Evolutionary conservation across 2,888 invertebrate genomes (phyloP).

Genomic region (Dione vanillae): DNA sequence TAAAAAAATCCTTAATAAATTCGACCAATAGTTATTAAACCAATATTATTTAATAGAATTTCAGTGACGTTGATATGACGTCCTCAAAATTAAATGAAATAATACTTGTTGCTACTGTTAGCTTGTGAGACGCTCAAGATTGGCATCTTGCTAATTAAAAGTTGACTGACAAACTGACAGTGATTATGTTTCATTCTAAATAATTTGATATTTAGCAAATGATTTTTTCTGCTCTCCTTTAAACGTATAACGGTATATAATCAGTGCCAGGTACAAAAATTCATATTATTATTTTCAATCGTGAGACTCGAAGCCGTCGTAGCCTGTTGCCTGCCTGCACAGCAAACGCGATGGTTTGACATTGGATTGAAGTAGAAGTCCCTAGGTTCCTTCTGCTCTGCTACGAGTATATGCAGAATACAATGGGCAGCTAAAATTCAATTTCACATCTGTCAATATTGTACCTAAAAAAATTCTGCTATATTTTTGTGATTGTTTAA

Average conservation of each 20-base stretch:
- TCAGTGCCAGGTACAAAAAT: neutral
- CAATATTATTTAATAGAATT: constrained; percentile 18
- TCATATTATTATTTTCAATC: neutral
- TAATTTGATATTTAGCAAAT: neutral
- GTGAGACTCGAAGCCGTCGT: too few relatives aligned
- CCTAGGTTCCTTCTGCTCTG: too few relatives aligned
- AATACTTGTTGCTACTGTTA: neutral
- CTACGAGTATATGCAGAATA: too few relatives aligned
- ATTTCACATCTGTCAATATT: too few relatives aligned
- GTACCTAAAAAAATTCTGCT: too few relatives aligned
- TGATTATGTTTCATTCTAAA: constrained; percentile 12
- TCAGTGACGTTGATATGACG: constrained; percentile 35
- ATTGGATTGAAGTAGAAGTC: too few relatives aligned
- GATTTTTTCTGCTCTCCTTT: neutral
- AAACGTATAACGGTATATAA: neutral
- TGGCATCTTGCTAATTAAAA: constrained; percentile 27
- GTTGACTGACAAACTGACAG: constrained; percentile 30
- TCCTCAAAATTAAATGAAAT: constrained; percentile 31
- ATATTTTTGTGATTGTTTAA: too few relatives aligned
- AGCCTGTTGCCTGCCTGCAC: too few relatives aligned
- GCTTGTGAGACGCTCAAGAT: constrained; percentile 1
- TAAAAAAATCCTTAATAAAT: too few relatives aligned
- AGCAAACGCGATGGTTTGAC: too few relatives aligned
- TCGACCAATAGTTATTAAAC: constrained; percentile 19
- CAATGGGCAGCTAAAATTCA: too few relatives aligned